Base-by-base conservation (phyloP, 2,797 vertebrate genomes). In the Rhinella marina region DNA sequence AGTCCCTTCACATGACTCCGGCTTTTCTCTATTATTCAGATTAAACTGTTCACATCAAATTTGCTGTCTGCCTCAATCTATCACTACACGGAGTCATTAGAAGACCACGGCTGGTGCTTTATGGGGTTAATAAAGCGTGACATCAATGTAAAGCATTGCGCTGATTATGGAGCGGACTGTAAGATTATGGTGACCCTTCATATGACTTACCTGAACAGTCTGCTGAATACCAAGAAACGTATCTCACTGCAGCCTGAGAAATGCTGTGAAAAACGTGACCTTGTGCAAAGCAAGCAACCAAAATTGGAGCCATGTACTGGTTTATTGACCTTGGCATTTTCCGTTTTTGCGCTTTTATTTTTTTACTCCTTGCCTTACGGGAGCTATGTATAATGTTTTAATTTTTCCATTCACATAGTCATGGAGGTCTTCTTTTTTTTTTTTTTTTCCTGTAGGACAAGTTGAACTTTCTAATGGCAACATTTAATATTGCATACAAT, bases 1-100 rank as follows among this genome's bases (percentile, higher is more conserved):
- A 88, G 73, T 50, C 70, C 70, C 80, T 87, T 85, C 86, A 88
- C 86, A 86, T 90, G 89, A 80, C 25, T 59, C 54, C 9, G 19
- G 52, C 16, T 88, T 70, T 90, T 62, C 75, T 80, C 62, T 82
- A 54, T 78, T 81, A 41, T 77, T 81, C n/a, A 21, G 70, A 85
- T 87, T 56, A 78, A 68, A 52, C 12, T 25, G 17, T 73, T 84
- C 82, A 50, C 82, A 84, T 84, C 75, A 88, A 54, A 59, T 75
- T 73, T 16, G 2, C 81, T 75, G 82, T 85, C 82, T 17, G 48
- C 11, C 23, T 68, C 52, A 29, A 87, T 83, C 41, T 41, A 32
- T 82, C 86, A 68, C 11, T 41, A n/a, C 12, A 16, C 14, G 56
- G 21, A 68, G 16, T 82, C 81, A 83, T 70, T 54, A 72, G 2